Base-by-base conservation (phyloP, 2,113 vertebrate species). In the Calyptommatus sinebrachiatus region DNA sequence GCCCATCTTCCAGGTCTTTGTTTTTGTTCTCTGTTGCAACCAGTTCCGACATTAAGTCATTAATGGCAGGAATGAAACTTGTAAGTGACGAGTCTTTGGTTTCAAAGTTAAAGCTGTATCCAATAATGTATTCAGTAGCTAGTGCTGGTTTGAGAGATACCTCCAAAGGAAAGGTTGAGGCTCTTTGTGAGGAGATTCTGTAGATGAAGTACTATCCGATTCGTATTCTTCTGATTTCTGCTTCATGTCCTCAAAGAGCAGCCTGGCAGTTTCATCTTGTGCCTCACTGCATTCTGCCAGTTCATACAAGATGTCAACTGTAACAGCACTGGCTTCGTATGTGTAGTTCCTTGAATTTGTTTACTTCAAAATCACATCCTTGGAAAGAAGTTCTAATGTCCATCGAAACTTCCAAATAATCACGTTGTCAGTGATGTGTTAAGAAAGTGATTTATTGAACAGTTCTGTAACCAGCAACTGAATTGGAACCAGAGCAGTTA, bases 31-130 rank as follows among this genome's bases (percentile, higher is more conserved):
- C 92, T 1, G 84, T 90, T 71, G 84, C 79, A 66, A 91, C 73
- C 72, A 95, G 82, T 45, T 97, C 89, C 0, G 78, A 89, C 35
- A 89, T 94, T 90, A 95, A 87, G 57, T 90, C 75, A 88, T 92
- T 97, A 79, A 99, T 91, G 77, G 97, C 97, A 63, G 89, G 88
- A 79, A 97, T 93, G 65, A 95, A 96, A 86, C 98, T 97, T 81
- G 83, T 5, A 74, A 97, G 90, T 41, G 96, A 97, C 0, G 96
- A 97, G 88, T 98, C 94, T 88, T 94, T 95, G 21, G 94, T 89
- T 72, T 95, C 91, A 0, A 99, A 94, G 1, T 83, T 75, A 95
- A 0, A 1, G 97, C 95, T 1, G 82, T 88, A 48, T 94, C 86
- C 83, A 95, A 94, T 78, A 99, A 83, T 50, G 87, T 84, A 2